These are phyloP conservation scores for Oreonectes daqikongensis DNA, from an alignment of 2,797 vertebrate genomes.

Conservation along the genomic window DNA sequence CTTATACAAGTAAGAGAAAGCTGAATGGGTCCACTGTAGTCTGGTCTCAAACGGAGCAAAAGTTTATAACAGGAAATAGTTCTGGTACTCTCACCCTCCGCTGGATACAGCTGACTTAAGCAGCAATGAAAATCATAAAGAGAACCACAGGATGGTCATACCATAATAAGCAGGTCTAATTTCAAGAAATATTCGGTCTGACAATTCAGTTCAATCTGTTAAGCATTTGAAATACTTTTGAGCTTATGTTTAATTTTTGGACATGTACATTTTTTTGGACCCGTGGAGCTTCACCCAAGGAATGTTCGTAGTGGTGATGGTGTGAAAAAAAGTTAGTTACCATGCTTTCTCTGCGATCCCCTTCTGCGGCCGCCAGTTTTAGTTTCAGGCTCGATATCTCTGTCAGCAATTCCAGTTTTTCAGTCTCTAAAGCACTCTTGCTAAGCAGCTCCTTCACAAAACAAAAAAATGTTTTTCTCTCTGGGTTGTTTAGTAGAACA, in stretches of 20 bases:
- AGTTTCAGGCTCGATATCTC: conserved; percentile 93
- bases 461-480: background rate
- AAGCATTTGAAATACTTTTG: background rate
- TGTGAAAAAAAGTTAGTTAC: conserved; percentile 66
- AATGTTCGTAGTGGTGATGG: background rate
- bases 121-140: conserved; percentile 16
- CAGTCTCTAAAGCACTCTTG: conserved; percentile 88
- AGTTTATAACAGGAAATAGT: conserved; percentile 71
- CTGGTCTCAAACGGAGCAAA: conserved; percentile 16
- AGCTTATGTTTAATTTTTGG: background rate
- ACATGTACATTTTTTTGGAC: background rate
- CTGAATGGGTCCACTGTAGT: conserved; percentile 53
- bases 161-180: conserved; percentile 22
- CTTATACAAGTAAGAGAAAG: conserved; percentile 3
- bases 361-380: conserved; percentile 85
- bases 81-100: conserved; percentile 57
- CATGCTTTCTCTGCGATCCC: conserved; percentile 86
- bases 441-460: conserved; percentile 86
- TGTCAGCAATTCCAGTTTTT: conserved; percentile 93
- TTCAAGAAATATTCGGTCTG: background rate
- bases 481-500: background rate
- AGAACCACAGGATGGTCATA: conserved; percentile 31
- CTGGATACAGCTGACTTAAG: conserved; percentile 62
- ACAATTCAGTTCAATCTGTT: background rate
- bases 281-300: background rate